These are phyloP conservation scores for Chloebia gouldiae DNA, from an alignment of 2,113 vertebrate genomes.

Conservation along the genomic window DNA sequence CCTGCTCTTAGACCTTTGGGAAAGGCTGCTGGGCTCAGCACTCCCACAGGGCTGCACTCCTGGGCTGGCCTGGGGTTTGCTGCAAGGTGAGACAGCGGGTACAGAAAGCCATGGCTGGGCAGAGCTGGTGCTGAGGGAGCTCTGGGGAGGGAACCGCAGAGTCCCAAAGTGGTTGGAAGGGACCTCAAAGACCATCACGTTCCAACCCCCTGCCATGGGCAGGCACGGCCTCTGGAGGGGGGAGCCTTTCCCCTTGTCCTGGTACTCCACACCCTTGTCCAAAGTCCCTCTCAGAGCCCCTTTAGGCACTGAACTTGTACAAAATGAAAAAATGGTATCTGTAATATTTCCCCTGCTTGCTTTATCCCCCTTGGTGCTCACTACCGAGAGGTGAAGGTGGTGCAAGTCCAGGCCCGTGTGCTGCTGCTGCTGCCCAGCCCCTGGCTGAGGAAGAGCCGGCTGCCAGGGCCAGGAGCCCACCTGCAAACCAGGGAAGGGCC, in stretches of 20 bases:
- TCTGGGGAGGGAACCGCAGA: background rate
- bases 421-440: conserved; percentile 24
- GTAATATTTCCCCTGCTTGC: background rate
- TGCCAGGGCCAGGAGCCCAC: background rate
- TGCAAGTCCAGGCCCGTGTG: background rate
- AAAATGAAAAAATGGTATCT: too few relatives aligned
- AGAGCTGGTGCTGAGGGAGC: background rate
- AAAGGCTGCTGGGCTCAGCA: background rate
- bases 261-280: too few relatives aligned
- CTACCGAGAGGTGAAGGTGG: conserved; percentile 10
- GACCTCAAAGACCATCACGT: background rate
- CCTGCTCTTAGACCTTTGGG: background rate
- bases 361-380: background rate
- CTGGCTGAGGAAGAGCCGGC: background rate
- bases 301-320: background rate
- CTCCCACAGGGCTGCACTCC: background rate
- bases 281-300: too few relatives aligned
- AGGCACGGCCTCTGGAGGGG: too few relatives aligned
- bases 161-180: background rate
- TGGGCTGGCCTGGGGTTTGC: background rate
- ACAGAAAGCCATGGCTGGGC: background rate
- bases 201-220: too few relatives aligned
- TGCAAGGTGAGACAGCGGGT: background rate
- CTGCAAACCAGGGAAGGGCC: background rate
- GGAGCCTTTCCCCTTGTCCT: too few relatives aligned